Conservation (phyloP, 2,888 invertebrate genomes). For the Platycheirus rosarum region DNA sequence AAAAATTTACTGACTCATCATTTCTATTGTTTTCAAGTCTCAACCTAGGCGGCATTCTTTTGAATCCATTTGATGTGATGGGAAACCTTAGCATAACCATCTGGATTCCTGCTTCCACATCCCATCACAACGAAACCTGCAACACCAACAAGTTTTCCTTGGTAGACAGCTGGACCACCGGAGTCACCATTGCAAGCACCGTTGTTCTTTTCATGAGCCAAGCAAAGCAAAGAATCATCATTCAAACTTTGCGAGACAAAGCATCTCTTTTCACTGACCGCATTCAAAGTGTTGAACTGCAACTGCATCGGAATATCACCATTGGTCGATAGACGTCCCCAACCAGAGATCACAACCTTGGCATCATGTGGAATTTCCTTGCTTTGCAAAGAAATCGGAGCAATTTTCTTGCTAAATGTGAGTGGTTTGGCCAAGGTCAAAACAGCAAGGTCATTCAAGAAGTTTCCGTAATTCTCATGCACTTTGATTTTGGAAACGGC, state of each 20-base stretch:
- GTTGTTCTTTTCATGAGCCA: conserved; percentile 75
- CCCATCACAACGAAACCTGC: conserved; percentile 77
- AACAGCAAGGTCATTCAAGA: conserved; percentile 78
- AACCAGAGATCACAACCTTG: conserved; percentile 78
- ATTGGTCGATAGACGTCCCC: conserved; percentile 77
- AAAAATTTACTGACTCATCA: too few species aligned
- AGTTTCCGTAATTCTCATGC: conserved; percentile 77
- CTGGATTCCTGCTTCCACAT: conserved; percentile 76
- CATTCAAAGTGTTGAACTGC: conserved; percentile 76
- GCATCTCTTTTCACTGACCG: conserved; percentile 76
- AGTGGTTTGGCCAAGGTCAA: conserved; percentile 76
- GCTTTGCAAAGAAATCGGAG: conserved; percentile 76
- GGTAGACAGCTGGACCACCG: conserved; percentile 77
- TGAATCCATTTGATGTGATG: conserved; percentile 74
- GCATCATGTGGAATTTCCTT: conserved; percentile 75
- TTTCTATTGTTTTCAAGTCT: too few species aligned
- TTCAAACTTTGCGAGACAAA: conserved; percentile 67
- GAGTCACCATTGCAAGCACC: conserved; percentile 77
- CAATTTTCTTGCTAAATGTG: conserved; percentile 73
- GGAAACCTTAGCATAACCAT: conserved; percentile 77
- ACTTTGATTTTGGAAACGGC: conserved; percentile 74
- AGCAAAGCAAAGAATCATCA: conserved; percentile 77
- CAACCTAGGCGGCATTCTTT: conserved; percentile 40
- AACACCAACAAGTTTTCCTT: conserved; percentile 77
- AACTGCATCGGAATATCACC: conserved; percentile 77